Conservation (phyloP, 2,113 vertebrate species). For the Thalassarche chlororhynchos region DNA sequence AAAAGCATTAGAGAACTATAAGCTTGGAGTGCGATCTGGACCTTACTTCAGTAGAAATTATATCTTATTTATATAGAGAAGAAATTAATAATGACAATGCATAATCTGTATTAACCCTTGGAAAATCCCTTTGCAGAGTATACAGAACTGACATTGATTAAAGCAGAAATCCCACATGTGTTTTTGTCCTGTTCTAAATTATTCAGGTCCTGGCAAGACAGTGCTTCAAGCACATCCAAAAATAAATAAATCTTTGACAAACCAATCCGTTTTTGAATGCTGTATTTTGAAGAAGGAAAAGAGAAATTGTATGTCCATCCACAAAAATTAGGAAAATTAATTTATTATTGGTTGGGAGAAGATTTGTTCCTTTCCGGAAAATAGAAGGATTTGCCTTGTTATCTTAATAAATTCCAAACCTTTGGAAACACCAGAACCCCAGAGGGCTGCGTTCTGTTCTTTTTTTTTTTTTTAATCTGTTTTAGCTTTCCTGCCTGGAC, state of each 20-base stretch:
- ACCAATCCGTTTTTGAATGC: not conserved
- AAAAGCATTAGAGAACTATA: not conserved
- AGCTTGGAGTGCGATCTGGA: not conserved
- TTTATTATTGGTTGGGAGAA: conserved; percentile 24
- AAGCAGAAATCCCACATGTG: conserved; percentile 41
- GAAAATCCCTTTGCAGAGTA: not conserved
- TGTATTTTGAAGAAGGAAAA: conserved; percentile 23
- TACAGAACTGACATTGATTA: conserved; percentile 40
- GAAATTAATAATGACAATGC: conserved; percentile 30
- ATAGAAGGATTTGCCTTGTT: conserved; percentile 37
- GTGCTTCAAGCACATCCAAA: not conserved
- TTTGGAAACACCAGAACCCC: not conserved
- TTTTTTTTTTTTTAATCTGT: not conserved
- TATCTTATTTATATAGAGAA: not conserved
- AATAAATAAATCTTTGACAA: conserved; percentile 50
- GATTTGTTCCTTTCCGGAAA: conserved; percentile 43
- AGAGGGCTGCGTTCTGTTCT: not conserved
- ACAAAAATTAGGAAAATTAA: conserved; percentile 28
- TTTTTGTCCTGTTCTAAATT: conserved; percentile 53
- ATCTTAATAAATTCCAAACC: conserved; percentile 47
- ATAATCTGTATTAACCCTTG: conserved; percentile 22
- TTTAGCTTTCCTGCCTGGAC: not conserved
- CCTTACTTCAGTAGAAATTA: not conserved
- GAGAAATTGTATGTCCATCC: not conserved
- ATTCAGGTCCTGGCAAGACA: not conserved